Evolutionary conservation across 2,888 invertebrate genomes (phyloP).

Genomic region (Sipunculus nudus): DNA sequence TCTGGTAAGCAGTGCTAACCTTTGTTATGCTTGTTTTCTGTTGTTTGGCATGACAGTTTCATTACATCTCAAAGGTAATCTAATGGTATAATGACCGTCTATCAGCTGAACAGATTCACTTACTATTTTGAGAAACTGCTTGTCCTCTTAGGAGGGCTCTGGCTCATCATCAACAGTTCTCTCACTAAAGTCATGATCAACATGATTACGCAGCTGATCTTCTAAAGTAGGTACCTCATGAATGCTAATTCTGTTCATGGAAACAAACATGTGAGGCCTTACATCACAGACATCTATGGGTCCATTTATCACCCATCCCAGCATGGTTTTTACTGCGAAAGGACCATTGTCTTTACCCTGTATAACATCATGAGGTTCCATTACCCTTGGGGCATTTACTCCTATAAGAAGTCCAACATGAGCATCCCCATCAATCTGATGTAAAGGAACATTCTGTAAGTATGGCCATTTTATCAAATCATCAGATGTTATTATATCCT

Average conservation of each 20-base stretch:
- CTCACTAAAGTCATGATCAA: too few relatives aligned
- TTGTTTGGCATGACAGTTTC: conserved; percentile 12
- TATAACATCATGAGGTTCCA: conserved; percentile 36
- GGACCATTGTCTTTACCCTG: conserved; percentile 21
- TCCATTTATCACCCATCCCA: conserved; percentile 31
- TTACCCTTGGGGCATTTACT: conserved; percentile 30
- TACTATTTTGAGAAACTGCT: conserved; percentile 16
- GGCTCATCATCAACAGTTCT: conserved; percentile 14
- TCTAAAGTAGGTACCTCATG: too few relatives aligned
- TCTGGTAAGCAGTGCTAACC: conserved; percentile 3
- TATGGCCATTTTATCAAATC: too few relatives aligned
- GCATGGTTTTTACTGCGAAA: conserved; percentile 23
- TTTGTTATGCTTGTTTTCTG: not conserved
- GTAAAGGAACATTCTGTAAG: not conserved
- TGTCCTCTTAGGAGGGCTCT: conserved; percentile 22
- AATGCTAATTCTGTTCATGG: too few relatives aligned
- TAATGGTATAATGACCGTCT: conserved; percentile 27
- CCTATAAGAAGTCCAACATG: conserved; percentile 32
- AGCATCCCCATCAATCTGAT: not conserved
- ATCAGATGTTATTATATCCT: too few relatives aligned
- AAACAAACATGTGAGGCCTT: too few relatives aligned
- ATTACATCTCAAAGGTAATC: conserved; percentile 25
- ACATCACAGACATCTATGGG: conserved; percentile 2
- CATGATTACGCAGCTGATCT: too few relatives aligned
- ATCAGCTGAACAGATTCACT: not conserved